Base-by-base conservation (phyloP, 2,797 vertebrate genomes). In the Podarcis siculus region DNA sequence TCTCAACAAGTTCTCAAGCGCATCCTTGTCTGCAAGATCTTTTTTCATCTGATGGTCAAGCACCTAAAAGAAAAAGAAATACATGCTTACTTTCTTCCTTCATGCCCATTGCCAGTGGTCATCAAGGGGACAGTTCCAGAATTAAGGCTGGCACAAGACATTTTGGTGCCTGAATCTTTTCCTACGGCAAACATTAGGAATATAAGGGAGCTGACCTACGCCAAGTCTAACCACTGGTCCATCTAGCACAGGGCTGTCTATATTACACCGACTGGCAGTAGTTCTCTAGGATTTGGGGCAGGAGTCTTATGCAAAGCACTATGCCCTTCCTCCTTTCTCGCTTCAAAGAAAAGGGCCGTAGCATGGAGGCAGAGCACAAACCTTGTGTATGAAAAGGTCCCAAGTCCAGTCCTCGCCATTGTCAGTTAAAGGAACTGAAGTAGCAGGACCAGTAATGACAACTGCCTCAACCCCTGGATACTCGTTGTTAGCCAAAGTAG, bases 21-120 rank as follows among this genome's bases (percentile, higher is more conserved):
- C 97, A 88, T 99, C 98, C 90, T 99, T 99, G 94, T 99, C 98
- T 1, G 98, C 97, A 90, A 99, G 92, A 96, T 99, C 99, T 75
- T 94, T 98, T 96, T 99, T 99, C 97, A 99, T 99, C 95, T 99
- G 98, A 94, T 97, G 97, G 96, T 99, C 98, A 92, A 99, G 96
- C 85, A 99, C 98, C 99, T 99, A 92, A 55, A 69, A 86, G 71
- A 94, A 92, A 92, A 79, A 87, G 92, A 95, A 83, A 94, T 76
- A 64, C 17, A 23, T 1, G 2, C 0, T 83, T 88, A 55, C 87
- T 86, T 85, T 92, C 98, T 97, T 15, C 49, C 49, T 97, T 98
- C 97, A 66, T 82, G 87, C 90, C 90, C 64, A 77, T 89, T 92
- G 88, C 58, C 89, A 92, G n/a, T 87, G 71, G 73, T 87, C 78